Evolutionary conservation across 2,888 invertebrate genomes (phyloP), one percentile per base, ranked within the genome.

Genomic region (Agrypnus murinus): DNA sequence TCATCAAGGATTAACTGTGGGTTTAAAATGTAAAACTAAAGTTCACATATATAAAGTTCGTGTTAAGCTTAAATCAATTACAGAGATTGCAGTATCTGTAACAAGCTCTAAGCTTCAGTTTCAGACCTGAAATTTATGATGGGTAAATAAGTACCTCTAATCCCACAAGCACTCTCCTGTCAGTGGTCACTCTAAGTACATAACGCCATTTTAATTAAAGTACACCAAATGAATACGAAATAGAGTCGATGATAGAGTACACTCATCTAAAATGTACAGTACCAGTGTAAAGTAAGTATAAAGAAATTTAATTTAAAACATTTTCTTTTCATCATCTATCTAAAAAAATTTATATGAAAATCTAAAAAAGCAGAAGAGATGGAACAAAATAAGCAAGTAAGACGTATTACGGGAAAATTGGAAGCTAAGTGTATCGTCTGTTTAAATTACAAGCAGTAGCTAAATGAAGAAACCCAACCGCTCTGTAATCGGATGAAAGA

Each of bases 381-480:
- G 9, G 5, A 25, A 10, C 25, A 34, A 63, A 63, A 63, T 38
- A 12, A 48, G 9, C 34, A 50, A 50, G 36, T 48, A 50, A 36
- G 48, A 38, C 48, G 38, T 48, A 48, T 50, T 63, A 31, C 50
- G 19, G 34, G n/a, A 63, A 63, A 63, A 63, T 63, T 63, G 48
- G 50, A 63, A 48, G 48, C 62, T 63, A 63, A 63, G 65, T 58
- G 58, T 58, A 65, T 58, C 58, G 43, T 65, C 58, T 65, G 65
- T 58, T 65, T 65, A 65, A 65, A 65, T 57, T 58, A 65, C 46
- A 65, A 57, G 57, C 46, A 65, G 58, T 48, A 58, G 58, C 58
- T 65, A 65, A 65, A 65, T 65, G 57, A 65, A 65, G 58, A 31
- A 46, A 46, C 65, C 58, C 65, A 65, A 65, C 58, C 65, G 14